These are phyloP conservation scores for Drosophila ogumai DNA, from an alignment of 1,140 invertebrate genomes.

Conservation along the genomic window DNA sequence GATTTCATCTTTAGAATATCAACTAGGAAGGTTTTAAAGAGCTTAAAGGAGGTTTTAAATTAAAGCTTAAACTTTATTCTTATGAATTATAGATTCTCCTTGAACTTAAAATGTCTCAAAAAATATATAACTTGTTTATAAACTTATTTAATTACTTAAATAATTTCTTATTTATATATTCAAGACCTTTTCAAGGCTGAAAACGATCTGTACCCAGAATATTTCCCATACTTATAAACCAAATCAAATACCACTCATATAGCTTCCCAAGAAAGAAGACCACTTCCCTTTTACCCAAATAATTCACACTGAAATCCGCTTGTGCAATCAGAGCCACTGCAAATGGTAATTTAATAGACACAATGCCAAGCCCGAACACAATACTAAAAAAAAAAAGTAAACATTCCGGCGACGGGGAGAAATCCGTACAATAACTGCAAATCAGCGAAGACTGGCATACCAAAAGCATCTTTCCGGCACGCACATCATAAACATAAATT, in stretches of 20 bases:
- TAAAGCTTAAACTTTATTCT: too few species aligned
- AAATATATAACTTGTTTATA: background rate
- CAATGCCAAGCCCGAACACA: background rate
- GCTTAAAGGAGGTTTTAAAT: background rate
- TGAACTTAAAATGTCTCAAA: too few species aligned
- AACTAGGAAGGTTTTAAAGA: background rate
- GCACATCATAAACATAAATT: slow-evolving; percentile 81
- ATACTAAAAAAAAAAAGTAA: slow-evolving; percentile 10
- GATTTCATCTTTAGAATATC: background rate
- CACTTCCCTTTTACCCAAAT: background rate
- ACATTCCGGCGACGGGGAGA: slow-evolving; percentile 9
- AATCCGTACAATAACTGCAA: slow-evolving; percentile 70
- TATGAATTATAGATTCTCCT: background rate
- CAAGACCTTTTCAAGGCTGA: too few species aligned
- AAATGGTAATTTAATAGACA: slow-evolving; percentile 66
- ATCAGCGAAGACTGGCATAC: slow-evolving; percentile 69
- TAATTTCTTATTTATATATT: background rate
- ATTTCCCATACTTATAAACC: background rate
- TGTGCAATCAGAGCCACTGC: slow-evolving; percentile 36
- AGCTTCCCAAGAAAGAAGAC: background rate
- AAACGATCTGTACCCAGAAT: too few species aligned
- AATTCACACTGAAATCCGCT: background rate
- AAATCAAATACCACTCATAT: background rate
- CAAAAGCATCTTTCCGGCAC: slow-evolving; percentile 75
- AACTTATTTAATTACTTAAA: background rate